Evolutionary conservation across 2,113 vertebrate species (phyloP), one percentile per base, ranked within the genome.

Genomic region (Channa argus): DNA sequence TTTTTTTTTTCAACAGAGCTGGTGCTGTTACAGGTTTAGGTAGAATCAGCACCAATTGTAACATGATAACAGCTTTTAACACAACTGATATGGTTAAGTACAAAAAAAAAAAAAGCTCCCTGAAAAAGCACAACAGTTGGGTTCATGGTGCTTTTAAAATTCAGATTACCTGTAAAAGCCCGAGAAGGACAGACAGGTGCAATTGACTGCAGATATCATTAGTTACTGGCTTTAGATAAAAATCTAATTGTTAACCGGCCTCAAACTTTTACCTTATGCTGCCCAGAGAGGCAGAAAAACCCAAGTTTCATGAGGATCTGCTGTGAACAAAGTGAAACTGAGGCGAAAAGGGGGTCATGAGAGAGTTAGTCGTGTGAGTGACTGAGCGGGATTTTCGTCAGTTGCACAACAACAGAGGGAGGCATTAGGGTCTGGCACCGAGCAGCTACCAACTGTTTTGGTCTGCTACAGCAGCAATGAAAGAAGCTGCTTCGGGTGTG

Each of bases 321-420:
- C 52, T 52, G 74, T 50, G 71, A 62, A 60, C 56, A 50, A 74
- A 72, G 49, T 71, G 56, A 51, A 69, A 74, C 11, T 15, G 82
- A 79, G 61, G 15, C 44, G 69, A 77, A 90, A 91, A 92, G 51
- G 83, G 89, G 91, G 90, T 88, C 89, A 90, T 11, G 63, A 71
- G 82, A 82, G 88, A 84, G 84, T 84, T 89, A 88, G 81, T 34
- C 6, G 12, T 83, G 77, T 78, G 86, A 89, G 86, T 79, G 83
- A 88, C 63, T 83, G 83, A 68, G 83, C 84, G 84, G 84, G 86
- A 85, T 90, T 89, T 87, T 69, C 75, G 24, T 81, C 82, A 75
- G 79, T 55, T 45, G 71, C 81, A 82, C 82, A 84, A 89, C 71
- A 86, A 86, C 85, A 88, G 83, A 84, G 55, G 71, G 81, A 56